Evolutionary conservation across 1,140 invertebrate genomes (phyloP).

Genomic region (Ostrea denselamellosa): DNA sequence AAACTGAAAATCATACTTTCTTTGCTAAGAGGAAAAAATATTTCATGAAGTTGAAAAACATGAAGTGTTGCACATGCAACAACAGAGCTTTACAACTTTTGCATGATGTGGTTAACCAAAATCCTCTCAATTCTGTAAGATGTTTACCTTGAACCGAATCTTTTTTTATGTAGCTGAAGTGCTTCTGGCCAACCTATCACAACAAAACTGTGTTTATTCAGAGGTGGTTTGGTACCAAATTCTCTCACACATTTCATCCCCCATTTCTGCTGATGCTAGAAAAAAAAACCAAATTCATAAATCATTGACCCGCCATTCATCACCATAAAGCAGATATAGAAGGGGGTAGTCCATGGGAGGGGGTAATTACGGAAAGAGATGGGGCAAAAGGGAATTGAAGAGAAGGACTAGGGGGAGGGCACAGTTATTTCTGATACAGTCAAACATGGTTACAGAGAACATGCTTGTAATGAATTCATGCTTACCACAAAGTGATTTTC

Average conservation of each 20-base stretch:
- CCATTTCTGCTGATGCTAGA: background rate
- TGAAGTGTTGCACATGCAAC: background rate
- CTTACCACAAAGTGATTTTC: no score
- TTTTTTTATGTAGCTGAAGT: background rate
- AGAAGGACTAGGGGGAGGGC: no score
- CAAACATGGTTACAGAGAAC: no score
- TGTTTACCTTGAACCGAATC: background rate
- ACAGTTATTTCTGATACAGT: no score
- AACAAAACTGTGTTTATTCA: background rate
- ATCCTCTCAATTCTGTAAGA: background rate
- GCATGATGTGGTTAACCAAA: constrained; percentile 26
- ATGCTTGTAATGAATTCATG: no score
- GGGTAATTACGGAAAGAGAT: no score
- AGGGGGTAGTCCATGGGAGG: no score
- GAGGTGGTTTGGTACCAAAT: background rate
- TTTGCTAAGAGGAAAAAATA: no score
- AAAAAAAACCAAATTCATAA: background rate
- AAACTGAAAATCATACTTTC: no score
- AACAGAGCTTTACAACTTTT: background rate
- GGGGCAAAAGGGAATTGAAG: no score
- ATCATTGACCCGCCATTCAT: background rate
- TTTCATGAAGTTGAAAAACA: background rate
- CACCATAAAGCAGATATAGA: no score
- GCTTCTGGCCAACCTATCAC: background rate
- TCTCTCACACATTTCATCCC: background rate